Evolutionary conservation across 2,113 vertebrate genomes (phyloP), one percentile per base, ranked within the genome.

Genomic region (Aepyceros melampus): DNA sequence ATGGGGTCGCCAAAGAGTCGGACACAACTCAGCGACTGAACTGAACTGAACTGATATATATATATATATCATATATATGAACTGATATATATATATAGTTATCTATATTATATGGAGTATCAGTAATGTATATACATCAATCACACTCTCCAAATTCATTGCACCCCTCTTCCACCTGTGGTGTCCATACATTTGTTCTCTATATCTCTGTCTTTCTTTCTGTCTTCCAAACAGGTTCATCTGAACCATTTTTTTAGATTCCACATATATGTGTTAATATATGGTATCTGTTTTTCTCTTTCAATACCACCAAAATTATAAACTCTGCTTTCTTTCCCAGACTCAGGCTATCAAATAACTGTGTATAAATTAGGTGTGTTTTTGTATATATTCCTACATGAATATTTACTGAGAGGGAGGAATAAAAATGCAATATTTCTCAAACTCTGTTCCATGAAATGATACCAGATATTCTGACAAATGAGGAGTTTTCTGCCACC

Each of bases 341-440:
- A 95, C 29, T 85, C 16, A 86, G 67, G 3, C 58, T 36, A 55
- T 51, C 25, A 91, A 51, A 91, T 76, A 71, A 25, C 21, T 94
- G 25, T 53, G 33, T 10, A 84, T 67, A 86, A 96, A 49, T 27
- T 78, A 43, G 19, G 2, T 64, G 5, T 81, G 58, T 51, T 21
- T 86, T 47, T 76, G 1, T 62, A 15, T 74, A 29, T 47, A 86
- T 67, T 79, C 89, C 33, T 88, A 55, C 3, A 60, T 60, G 47
- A 92, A 95, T 51, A 60, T 78, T 95, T 25, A 97, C 16, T 43
- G 49, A 93, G 16, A 4, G 76, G 14, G 4, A 93, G 27, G 5
- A 5, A 60, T 45, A 88, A 93, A 94, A 95, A 86, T 86, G 25
- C 14, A 76, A 55, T 9, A 60, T 93, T 97, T 89, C 60, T 94